These are phyloP conservation scores for Enteromius argenteus DNA, from an alignment of 2,797 vertebrate genomes.

Conservation along the genomic window DNA sequence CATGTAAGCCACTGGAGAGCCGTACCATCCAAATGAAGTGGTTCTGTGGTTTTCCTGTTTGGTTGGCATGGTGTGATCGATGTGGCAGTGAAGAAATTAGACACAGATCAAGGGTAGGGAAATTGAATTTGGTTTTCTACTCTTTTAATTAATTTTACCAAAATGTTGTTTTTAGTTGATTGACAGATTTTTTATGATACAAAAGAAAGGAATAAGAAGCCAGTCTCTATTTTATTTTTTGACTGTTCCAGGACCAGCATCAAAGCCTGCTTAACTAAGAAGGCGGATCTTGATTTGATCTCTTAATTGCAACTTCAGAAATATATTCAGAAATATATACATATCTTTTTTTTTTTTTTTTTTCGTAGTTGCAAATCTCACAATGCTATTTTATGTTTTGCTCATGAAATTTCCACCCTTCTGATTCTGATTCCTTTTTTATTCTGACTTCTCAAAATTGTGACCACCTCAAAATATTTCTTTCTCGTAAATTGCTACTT, in stretches of 20 bases:
- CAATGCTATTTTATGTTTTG: background rate
- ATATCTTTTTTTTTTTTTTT: too few relatives aligned
- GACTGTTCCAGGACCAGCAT: background rate
- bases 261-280: background rate
- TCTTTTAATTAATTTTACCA: background rate
- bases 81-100: slow-evolving; percentile 36
- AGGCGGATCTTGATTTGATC: background rate
- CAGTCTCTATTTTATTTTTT: background rate
- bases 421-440: background rate
- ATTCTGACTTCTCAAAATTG: background rate
- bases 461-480: background rate
- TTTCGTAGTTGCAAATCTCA: background rate
- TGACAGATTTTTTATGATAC: background rate
- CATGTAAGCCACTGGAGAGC: slow-evolving; percentile 45
- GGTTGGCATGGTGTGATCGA: slow-evolving; percentile 52
- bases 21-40: slow-evolving; percentile 43
- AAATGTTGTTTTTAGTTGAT: slow-evolving; percentile 10
- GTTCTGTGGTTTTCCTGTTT: slow-evolving; percentile 56
- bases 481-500: background rate
- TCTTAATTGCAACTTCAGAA: background rate
- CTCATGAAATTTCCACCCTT: too few relatives aligned
- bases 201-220: background rate
- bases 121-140: slow-evolving; percentile 4
- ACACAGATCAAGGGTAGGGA: slow-evolving; percentile 13
- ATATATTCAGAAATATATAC: background rate